Base-by-base conservation (phyloP, 2,113 vertebrate genomes). In the Dicaeum eximium region DNA sequence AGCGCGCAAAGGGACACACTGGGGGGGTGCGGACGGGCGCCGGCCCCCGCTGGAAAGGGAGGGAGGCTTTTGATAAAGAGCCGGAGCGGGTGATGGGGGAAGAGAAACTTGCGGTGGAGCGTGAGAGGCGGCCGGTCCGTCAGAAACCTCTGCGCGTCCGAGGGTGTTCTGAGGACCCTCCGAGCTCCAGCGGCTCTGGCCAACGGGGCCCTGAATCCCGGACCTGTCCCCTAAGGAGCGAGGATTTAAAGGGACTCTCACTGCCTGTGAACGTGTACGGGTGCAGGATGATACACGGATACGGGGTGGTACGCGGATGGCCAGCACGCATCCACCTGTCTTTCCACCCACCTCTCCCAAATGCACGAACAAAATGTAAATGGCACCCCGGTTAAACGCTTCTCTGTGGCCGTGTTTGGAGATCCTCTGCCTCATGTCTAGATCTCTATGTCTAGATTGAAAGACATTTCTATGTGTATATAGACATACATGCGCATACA, bases 371-470 rank as follows among this genome's bases (percentile, higher is more conserved):
- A 11, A 56, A 64, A 48, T 27, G 20, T 44, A n/a, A n/a, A 37
- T 23, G 13, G 48, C 66, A 61, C 31, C 11, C 33, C 33, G 9
- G 51, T 24, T 50, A 20, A 74, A 42, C 19, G 57, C 28, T 28
- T 48, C 35, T 42, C 30, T 25, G 5, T 38, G 27, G 2, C 47
- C 3, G 15, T 28, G 9, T 45, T 74, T 38, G 12, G 21, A 44
- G 40, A 30, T 37, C n/a, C 37, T 33, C 11, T 61, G 58, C 16
- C 13, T 71, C 22, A 3, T 24, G 16, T 27, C 35, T 38, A 12
- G 25, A 54, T n/a, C 9, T 8, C 0, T 6, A 3, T 22, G 16
- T 58, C 35, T n/a, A 1, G 44, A 10, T 3, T 40, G 19, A 11
- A 15, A 19, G 8, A 25, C 15, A 2, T 37, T 31, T 64, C 3